A percentile compares a stretch with the other conserved stretches of the same genome.
phyloP scores from a whole-genome alignment of 92 coral and sea anemone genomes.

The Porites divaricata region DNA sequence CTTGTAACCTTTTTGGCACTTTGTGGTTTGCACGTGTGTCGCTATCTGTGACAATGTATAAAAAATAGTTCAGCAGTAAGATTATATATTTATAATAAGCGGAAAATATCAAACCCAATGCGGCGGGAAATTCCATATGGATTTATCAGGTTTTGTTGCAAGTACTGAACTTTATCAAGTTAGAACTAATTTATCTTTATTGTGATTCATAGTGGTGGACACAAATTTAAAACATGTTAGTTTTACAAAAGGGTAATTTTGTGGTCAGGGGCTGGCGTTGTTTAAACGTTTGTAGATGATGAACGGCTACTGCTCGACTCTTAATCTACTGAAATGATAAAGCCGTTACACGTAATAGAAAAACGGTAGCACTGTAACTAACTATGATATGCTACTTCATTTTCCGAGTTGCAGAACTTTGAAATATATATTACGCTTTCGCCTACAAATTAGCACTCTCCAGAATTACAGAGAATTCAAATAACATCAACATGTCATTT shows the following conservation, averaged over 20 bases:
- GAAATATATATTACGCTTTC: not conserved
- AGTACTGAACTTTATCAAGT: not conserved
- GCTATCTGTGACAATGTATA: not conserved
- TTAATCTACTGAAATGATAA: not conserved
- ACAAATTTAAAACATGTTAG: not conserved
- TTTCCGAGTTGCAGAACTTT: too few relatives aligned
- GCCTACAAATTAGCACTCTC: not conserved
- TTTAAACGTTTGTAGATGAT: too few relatives aligned
- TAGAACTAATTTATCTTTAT: not conserved
- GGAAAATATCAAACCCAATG: not conserved
- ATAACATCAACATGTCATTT: not conserved
- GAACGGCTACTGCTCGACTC: too few relatives aligned
- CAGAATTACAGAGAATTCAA: not conserved
- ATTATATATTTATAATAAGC: not conserved
- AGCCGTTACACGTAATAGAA: not conserved
- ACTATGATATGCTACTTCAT: too few relatives aligned
- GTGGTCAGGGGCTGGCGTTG: not conserved
- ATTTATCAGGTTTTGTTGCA: not conserved
- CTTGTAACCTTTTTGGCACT: slow-evolving; percentile 29
- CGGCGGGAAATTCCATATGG: too few relatives aligned
- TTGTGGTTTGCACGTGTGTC: not conserved
- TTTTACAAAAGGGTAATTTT: too few relatives aligned
- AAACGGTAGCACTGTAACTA: too few relatives aligned
- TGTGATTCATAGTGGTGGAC: not conserved
- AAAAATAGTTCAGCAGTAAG: not conserved